These are phyloP conservation scores for Zaprionus ghesquierei DNA, from an alignment of 1,140 invertebrate genomes.

Conservation along the genomic window DNA sequence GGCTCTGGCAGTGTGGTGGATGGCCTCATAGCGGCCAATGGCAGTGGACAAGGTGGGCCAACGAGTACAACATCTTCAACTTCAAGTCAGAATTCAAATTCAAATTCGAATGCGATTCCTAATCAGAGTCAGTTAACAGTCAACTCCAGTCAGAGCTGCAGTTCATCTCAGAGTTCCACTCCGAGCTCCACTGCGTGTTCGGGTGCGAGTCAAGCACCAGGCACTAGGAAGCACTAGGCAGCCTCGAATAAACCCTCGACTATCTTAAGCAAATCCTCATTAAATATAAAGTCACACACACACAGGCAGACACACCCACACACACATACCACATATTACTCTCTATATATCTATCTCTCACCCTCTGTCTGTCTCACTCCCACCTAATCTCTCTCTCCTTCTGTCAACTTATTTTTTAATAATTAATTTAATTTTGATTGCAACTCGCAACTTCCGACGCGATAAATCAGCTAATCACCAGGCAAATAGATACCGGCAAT, in stretches of 20 bases:
- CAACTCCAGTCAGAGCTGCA: not conserved
- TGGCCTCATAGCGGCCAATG: conserved; percentile 61
- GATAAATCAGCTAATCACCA: conserved; percentile 82
- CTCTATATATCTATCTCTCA: conserved; percentile 4
- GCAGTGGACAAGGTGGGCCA: conserved; percentile 79
- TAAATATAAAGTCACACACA: not conserved
- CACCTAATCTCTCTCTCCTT: conserved; percentile 20
- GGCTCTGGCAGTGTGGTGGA: conserved; percentile 56
- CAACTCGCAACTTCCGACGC: conserved; percentile 73
- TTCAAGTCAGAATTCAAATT: conserved; percentile 18
- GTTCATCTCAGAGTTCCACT: not conserved
- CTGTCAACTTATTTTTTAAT: conserved; percentile 13
- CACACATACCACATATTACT: conserved; percentile 14
- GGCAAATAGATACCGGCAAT: conserved; percentile 84
- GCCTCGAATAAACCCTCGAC: conserved; percentile 28
- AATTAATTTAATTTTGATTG: conserved; percentile 70
- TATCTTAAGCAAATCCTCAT: conserved; percentile 9
- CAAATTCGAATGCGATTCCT: not conserved
- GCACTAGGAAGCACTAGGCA: conserved; percentile 44
- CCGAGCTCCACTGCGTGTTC: not conserved
- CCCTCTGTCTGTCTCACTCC: conserved; percentile 10
- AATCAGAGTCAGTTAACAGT: conserved; percentile 32
- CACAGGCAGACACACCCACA: not conserved
- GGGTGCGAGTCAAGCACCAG: conserved; percentile 11
- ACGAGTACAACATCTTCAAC: conserved; percentile 64